A percentile compares a stretch with the other conserved stretches of the same genome.
These are phyloP conservation scores for Uromys caudimaculatus DNA, from an alignment of 2,797 vertebrate species.

Conservation along the genomic window DNA sequence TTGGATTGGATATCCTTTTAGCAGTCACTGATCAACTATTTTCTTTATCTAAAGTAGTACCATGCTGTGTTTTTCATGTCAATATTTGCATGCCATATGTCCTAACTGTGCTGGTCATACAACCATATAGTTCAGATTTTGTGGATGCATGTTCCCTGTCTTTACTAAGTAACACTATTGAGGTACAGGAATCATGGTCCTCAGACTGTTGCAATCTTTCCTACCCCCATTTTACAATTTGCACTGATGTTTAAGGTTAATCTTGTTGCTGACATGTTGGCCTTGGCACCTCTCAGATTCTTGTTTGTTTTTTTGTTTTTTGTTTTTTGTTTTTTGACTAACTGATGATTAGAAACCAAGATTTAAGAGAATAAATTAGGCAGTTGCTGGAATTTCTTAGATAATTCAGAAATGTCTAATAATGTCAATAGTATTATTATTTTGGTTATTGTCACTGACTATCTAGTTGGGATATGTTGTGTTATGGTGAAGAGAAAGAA, in stretches of 20 bases:
- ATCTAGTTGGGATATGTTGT: background rate
- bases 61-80: background rate
- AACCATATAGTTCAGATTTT: background rate
- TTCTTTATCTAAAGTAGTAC: background rate
- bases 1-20: background rate
- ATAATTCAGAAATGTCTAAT: slow-evolving; percentile 18
- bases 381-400: background rate
- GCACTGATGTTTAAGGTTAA: background rate
- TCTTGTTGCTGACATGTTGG: background rate
- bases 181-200: no score
- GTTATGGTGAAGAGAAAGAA: background rate
- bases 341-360: background rate
- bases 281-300: background rate
- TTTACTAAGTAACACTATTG: background rate
- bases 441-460: background rate
- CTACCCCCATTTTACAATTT: background rate
- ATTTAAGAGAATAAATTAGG: background rate
- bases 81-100: background rate
- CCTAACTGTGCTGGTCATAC: background rate
- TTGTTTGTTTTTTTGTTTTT: background rate
- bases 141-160: background rate
- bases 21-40: no score
- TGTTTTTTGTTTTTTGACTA: background rate
- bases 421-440: background rate
- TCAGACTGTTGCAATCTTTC: no score